Conservation (phyloP, 1,140 invertebrate genomes). For the Protaetia brevitarsis region DNA sequence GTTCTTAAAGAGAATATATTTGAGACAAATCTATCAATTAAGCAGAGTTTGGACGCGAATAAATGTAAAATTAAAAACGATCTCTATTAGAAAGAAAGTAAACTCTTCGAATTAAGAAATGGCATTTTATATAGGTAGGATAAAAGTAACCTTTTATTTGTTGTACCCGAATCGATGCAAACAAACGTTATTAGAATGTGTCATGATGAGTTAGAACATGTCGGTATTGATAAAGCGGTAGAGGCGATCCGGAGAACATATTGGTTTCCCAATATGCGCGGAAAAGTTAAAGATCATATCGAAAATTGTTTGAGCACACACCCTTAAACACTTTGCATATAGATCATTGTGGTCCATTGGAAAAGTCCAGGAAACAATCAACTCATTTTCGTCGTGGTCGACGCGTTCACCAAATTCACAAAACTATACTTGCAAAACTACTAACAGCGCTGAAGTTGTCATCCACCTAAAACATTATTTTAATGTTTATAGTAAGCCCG, state of each 20-base stretch:
- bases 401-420: slow-evolving; percentile 38
- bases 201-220: slow-evolving; percentile 39
- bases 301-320: slow-evolving; percentile 37
- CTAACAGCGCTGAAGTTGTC: slow-evolving; percentile 27
- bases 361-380: slow-evolving; percentile 23
- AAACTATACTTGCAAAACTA: slow-evolving; percentile 26
- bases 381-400: slow-evolving; percentile 37
- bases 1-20: neutral
- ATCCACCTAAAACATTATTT: slow-evolving; percentile 29
- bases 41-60: neutral
- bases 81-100: slow-evolving; percentile 21
- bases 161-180: slow-evolving; percentile 37
- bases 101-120: slow-evolving; percentile 25
- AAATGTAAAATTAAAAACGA: slow-evolving; percentile 5
- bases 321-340: slow-evolving; percentile 41
- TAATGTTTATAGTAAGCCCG: slow-evolving; percentile 26
- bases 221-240: slow-evolving; percentile 35
- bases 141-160: slow-evolving; percentile 32
- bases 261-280: slow-evolving; percentile 40
- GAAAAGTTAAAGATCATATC: slow-evolving; percentile 32
- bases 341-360: slow-evolving; percentile 40
- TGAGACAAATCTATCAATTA: neutral
- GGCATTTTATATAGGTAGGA: slow-evolving; percentile 22
- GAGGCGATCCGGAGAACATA: slow-evolving; percentile 33
- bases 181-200: slow-evolving; percentile 28